A percentile compares a stretch with the other conserved stretches of the same genome.
phyloP scores from a whole-genome alignment of 1,140 invertebrate genomes.

The Drosophila fuyamai region DNA sequence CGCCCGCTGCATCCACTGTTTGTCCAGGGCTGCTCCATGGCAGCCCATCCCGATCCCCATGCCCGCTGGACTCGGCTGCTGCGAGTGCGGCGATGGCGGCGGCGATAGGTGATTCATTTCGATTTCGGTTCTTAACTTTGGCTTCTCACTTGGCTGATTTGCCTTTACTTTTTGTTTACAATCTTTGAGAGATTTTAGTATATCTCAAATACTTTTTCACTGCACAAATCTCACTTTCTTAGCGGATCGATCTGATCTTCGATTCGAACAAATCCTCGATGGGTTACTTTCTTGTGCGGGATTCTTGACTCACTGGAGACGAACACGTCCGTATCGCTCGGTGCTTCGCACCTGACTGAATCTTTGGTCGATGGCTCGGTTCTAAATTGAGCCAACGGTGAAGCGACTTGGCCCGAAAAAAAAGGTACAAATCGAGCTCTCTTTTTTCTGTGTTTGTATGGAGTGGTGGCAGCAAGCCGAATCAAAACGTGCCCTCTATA shows the following conservation, averaged over 20 bases:
- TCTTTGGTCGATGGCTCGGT: constrained; percentile 76
- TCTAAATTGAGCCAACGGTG: constrained; percentile 83
- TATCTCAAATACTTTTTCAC: constrained; percentile 15
- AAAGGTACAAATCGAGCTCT: constrained; percentile 69
- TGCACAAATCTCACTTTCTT: constrained; percentile 46
- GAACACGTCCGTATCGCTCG: constrained; percentile 83
- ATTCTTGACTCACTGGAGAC: constrained; percentile 55
- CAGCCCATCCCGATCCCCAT: constrained; percentile 52
- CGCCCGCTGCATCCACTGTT: constrained; percentile 81
- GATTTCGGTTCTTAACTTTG: constrained; percentile 21
- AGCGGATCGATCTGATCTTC: constrained; percentile 2
- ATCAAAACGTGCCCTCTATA: constrained; percentile 73
- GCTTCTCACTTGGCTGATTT: constrained; percentile 25
- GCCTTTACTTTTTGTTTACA: constrained; percentile 10
- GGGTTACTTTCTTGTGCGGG: constrained; percentile 7
- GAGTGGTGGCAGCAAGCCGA: constrained; percentile 62
- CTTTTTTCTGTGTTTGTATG: constrained; percentile 16
- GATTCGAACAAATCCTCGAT: constrained; percentile 25
- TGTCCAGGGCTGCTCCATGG: constrained; percentile 64
- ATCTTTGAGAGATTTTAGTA: constrained; percentile 6
- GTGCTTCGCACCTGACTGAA: constrained; percentile 85
- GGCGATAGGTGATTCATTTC: constrained; percentile 84
- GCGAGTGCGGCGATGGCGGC: constrained; percentile 82
- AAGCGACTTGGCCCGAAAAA: constrained; percentile 57
- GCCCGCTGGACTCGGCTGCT: constrained; percentile 70